Evolutionary conservation across 2,113 vertebrate species (phyloP), one percentile per base, ranked within the genome.

Genomic region (Dissostichus mawsoni): DNA sequence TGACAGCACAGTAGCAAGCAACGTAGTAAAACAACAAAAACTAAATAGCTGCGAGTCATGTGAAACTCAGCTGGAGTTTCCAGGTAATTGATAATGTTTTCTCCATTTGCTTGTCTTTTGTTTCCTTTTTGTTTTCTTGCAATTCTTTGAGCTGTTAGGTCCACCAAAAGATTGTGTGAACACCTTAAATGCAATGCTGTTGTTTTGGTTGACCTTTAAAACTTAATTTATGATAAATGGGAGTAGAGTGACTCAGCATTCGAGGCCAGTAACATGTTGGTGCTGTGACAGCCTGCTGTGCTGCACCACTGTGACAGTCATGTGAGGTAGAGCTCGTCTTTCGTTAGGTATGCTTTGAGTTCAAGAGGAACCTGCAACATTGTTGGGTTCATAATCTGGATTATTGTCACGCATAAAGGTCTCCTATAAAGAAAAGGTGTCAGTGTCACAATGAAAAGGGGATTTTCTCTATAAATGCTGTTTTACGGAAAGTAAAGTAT

Each of bases 231-330:
- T 41, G 11, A 65, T 36, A 41, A 59, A n/a, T 20, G 10, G 11
- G 20, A 62, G 67, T 29, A 33, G 65, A 62, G 29, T 57, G 33
- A 53, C 36, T 76, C 33, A 13, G 8, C n/a, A 33, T 20, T 25
- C 61, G 64, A 75, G 76, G 62, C 68, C 80, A 33, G 69, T 63
- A 50, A 44, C 76, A 58, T 87, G 70, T 71, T 47, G 48, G 44
- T 52, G 57, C 57, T 44, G 51, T 18, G 29, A 29, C 29, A 69
- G 45, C 58, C 75, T 76, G 81, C 67, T 74, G 56, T 58, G 66
- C 5, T 51, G 53, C 53, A 65, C 61, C 8, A 36, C 12, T 69
- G 29, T 75, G 67, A 76, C 29, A 29, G 29, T 29, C 29, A 29
- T 29, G 29, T 4, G 29, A 47, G 8, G n/a, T 16, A 5, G 65